Evolutionary conservation across 2,888 invertebrate genomes (phyloP), one percentile per base, ranked within the genome.

Genomic region (Molorchus minor): DNA sequence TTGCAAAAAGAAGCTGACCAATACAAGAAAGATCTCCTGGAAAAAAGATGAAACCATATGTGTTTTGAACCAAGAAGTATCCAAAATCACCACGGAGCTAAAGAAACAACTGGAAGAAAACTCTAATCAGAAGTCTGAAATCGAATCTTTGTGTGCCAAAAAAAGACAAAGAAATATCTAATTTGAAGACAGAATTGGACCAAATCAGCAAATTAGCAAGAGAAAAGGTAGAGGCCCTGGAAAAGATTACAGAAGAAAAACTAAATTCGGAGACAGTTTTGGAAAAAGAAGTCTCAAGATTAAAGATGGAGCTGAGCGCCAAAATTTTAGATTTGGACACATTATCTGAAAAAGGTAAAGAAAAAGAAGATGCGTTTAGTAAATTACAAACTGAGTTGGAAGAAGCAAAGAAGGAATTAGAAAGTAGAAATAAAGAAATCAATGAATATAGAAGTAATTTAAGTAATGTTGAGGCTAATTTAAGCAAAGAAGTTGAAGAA

Each of bases 261-360:
- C 53, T 70, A 41, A 68, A 72, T 16, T 44, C 62, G 13, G 77
- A 79, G 65, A 66, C 66, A 25, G 59, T 56, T 38, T 61, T 73
- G 21, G 67, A 71, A 40, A 77, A 78, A 67, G 75, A 77, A 62
- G 56, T 75, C 5, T 74, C 78, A 8, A 72, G 75, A 67, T 55
- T 79, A 2, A 77, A 77, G 65, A 75, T 77, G 73, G 76, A 78
- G 56, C 78, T 84, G 15, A 86, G 85, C 75, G 82, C 82, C 59
- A 85, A 83, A 81, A 77, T 82, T 59, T 78, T 82, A 73, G 86
- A 86, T 72, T 73, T 84, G n/a, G 59, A 65, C 53, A 82, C 82
- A 65, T 68, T 80, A 56, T 79, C 80, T 73, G 84, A 84, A 63
- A 71, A 83, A 82, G 72, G 63, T 17, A 63, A 65, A 55, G 60